phyloP scores from a whole-genome alignment of 2,113 vertebrate genomes.

The Uria lomvia region DNA sequence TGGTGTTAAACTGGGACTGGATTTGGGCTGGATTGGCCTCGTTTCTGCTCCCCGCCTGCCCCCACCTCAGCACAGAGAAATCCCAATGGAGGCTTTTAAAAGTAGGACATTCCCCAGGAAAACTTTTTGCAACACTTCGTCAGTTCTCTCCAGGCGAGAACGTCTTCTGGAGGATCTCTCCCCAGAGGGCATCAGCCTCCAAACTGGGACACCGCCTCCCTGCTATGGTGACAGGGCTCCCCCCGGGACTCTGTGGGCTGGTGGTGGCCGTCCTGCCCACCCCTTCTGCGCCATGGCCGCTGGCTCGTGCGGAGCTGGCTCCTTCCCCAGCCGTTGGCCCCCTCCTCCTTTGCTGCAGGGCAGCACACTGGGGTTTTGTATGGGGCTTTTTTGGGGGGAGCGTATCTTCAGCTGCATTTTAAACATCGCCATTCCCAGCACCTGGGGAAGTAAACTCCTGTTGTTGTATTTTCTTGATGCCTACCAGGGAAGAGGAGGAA shows the following conservation, averaged over 20 bases:
- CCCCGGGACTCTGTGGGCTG: background rate
- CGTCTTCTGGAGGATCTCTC: background rate
- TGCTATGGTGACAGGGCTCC: background rate
- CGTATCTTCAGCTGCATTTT: background rate
- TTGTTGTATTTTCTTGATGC: background rate
- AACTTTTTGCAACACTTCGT: constrained; percentile 7
- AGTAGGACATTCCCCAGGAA: constrained; percentile 38
- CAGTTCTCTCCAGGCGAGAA: background rate
- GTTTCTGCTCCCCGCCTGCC: background rate
- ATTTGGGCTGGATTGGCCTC: background rate
- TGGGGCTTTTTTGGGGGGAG: background rate
- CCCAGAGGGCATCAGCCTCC: background rate
- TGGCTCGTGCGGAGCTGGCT: accelerated
- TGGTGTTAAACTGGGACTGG: background rate
- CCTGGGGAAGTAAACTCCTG: background rate
- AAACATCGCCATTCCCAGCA: background rate
- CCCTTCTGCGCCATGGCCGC: background rate
- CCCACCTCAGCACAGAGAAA: constrained; percentile 4
- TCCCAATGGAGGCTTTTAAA: background rate
- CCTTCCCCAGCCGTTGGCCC: accelerated
- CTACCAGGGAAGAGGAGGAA: background rate
- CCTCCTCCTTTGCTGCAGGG: background rate
- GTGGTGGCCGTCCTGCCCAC: background rate
- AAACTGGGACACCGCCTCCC: background rate
- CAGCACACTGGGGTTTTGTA: background rate